These are phyloP conservation scores for Aotus griseimembra DNA, from an alignment of 2,797 vertebrate genomes.

Conservation along the genomic window DNA sequence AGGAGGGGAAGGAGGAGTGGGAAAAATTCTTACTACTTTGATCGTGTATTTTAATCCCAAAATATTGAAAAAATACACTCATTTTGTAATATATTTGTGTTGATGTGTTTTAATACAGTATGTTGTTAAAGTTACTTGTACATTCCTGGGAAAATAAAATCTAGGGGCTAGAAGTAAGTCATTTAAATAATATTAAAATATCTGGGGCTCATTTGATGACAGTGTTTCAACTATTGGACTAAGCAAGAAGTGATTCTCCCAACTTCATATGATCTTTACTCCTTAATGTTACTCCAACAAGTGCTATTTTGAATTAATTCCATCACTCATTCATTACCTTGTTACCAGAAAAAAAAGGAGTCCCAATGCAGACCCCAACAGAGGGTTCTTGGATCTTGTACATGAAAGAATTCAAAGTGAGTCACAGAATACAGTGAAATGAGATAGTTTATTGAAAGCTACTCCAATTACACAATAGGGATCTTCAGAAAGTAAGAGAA, in stretches of 20 bases:
- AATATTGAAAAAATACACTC: neutral
- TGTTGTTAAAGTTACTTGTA: neutral
- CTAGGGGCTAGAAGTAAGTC: neutral
- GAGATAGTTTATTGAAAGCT: neutral
- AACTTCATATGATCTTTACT: neutral
- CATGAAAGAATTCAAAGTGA: neutral
- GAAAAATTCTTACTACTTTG: neutral
- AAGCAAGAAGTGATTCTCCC: neutral
- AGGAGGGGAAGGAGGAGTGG: neutral
- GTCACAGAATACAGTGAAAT: neutral
- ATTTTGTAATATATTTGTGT: neutral
- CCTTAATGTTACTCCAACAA: neutral
- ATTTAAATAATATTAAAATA: neutral
- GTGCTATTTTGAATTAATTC: neutral
- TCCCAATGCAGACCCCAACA: neutral
- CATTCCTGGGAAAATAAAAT: neutral
- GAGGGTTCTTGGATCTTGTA: neutral
- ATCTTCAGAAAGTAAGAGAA: neutral
- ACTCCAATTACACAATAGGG: neutral
- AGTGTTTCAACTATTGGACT: neutral
- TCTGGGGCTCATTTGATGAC: neutral
- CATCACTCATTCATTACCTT: neutral
- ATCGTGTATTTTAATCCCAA: neutral
- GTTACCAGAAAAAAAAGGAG: neutral
- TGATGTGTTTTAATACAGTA: neutral